Base-by-base conservation (phyloP, 2,113 vertebrate genomes). In the Corythaixoides concolor region DNA sequence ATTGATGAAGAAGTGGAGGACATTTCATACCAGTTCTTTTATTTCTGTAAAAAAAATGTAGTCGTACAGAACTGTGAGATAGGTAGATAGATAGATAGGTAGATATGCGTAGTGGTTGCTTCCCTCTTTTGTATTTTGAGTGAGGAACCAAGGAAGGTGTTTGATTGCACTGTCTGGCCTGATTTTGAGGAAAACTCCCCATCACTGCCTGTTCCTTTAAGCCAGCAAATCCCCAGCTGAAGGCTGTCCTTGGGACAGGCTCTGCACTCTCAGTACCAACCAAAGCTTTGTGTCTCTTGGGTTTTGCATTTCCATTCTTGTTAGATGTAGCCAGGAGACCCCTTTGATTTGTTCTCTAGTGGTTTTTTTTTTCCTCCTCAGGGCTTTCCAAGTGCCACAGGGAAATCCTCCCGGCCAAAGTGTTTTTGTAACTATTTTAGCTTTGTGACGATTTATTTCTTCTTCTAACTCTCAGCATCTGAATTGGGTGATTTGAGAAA, bases 401-500 rank as follows among this genome's bases (percentile, higher is more conserved):
- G 92, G 55, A 92, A 96, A 76, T 89, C 59, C 80, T 88, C 14
- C 45, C 35, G 70, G 80, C 86, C 74, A 17, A 66, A 95, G 73
- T 79, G 70, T 53, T 94, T 94, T 85, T 92, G 92, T 95, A 93
- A 69, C 95, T 95, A 20, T 93, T 97, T 90, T 82, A 87, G 78
- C 85, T 95, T 87, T 95, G 86, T 92, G 84, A 33, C 5, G 0
- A 66, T 96, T 94, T 96, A 92, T 92, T 97, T 93, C 93, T 90
- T 77, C 74, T 95, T 93, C 77, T 79, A 72, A 82, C 68, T 84
- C 92, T 73, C 49, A 33, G 74, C 80, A 84, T 86, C 70, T 97
- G 89, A 95, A 91, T 96, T 96, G 93, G 62, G 87, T 76, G 74
- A 94, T 83, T 85, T 73, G 59, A 74, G 95, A 96, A 97, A 97